A percentile compares a stretch with the other conserved stretches of the same genome.
phyloP scores from a whole-genome alignment of 2,888 invertebrate species.

The Tiliacea aurago region DNA sequence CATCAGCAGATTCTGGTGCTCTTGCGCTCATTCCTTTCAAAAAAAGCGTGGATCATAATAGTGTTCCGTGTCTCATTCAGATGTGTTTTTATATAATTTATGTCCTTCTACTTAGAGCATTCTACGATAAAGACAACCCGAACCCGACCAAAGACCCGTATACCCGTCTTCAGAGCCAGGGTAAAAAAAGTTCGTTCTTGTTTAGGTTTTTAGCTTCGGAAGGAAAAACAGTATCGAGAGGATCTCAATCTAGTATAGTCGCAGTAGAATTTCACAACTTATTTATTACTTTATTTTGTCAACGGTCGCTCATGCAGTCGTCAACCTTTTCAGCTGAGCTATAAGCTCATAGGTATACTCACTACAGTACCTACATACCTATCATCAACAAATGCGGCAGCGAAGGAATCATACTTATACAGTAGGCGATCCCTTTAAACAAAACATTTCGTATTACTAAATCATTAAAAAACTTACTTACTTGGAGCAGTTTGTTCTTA shows the following conservation, averaged over 20 bases:
- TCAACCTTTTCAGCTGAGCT: neutral
- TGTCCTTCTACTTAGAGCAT: constrained; percentile 20
- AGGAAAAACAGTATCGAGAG: neutral
- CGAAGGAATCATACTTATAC: neutral
- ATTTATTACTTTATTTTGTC: neutral
- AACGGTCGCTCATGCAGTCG: neutral
- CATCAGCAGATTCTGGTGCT: neutral
- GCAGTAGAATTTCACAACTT: neutral
- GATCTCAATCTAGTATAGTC: too few relatives aligned
- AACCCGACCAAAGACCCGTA: constrained; percentile 8
- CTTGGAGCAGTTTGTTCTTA: too few relatives aligned
- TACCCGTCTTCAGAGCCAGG: constrained; percentile 1
- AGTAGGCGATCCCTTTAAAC: neutral
- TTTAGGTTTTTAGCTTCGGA: neutral
- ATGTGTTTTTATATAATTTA: neutral
- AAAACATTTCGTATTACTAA: too few relatives aligned
- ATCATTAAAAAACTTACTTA: too few relatives aligned
- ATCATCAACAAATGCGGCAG: neutral
- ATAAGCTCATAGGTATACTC: neutral
- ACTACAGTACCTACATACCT: neutral
- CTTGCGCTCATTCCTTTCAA: neutral
- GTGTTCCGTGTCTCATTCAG: neutral
- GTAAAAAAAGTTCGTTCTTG: neutral
- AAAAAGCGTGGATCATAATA: neutral
- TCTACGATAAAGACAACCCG: constrained; percentile 10